Evolutionary conservation across 2,888 invertebrate genomes (phyloP).

Genomic region (Iphiclides podalirius): DNA sequence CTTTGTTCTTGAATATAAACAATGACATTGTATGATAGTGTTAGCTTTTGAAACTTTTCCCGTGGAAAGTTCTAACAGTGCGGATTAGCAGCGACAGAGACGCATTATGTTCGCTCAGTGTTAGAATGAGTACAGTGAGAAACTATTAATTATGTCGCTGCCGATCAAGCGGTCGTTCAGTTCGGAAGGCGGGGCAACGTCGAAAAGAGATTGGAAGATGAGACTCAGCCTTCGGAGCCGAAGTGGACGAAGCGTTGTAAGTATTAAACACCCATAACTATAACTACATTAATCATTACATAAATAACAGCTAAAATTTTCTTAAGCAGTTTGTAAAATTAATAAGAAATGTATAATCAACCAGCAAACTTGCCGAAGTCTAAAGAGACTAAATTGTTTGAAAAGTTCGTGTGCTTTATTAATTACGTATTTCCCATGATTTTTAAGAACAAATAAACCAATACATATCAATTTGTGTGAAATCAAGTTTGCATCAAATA

Average conservation of each 20-base stretch:
- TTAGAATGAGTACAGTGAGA: constrained; percentile 12
- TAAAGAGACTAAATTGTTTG: too few relatives aligned
- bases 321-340: too few relatives aligned
- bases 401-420: too few relatives aligned
- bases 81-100: constrained; percentile 34
- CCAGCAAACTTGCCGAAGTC: too few relatives aligned
- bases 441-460: too few relatives aligned
- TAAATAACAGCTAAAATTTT: too few relatives aligned
- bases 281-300: too few relatives aligned
- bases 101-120: constrained; percentile 35
- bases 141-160: constrained; percentile 49
- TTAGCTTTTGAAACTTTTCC: constrained; percentile 6
- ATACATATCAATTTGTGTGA: too few relatives aligned
- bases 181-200: constrained; percentile 79
- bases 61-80: neutral
- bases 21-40: neutral
- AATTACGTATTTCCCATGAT: too few relatives aligned
- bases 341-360: too few relatives aligned
- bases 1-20: neutral
- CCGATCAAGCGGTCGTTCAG: constrained; percentile 84
- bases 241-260: constrained; percentile 81
- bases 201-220: constrained; percentile 85
- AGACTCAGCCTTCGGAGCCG: constrained; percentile 86
- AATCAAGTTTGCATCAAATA: too few relatives aligned
- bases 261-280: too few relatives aligned